Evolutionary conservation across 2,113 vertebrate species (phyloP).

Genomic region (Passerina amoena): DNA sequence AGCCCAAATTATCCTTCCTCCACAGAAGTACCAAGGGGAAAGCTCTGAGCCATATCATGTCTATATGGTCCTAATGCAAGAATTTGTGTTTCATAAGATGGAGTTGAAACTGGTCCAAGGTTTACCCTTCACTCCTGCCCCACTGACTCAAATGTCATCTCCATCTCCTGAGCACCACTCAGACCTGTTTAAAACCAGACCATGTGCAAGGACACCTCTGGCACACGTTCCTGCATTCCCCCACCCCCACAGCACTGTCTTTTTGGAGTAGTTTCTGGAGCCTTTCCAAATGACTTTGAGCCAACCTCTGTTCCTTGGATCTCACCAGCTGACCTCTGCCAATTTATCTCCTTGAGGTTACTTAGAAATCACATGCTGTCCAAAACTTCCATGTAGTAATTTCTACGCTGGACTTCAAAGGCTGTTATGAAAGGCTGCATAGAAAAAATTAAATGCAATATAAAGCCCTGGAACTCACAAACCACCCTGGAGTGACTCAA

Average conservation of each 20-base stretch:
- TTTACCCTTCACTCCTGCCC: neutral
- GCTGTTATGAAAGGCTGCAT: neutral
- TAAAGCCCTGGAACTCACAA: neutral
- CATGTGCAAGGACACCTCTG: neutral
- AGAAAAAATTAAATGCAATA: neutral
- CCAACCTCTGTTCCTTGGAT: neutral
- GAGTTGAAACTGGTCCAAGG: neutral
- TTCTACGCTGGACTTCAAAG: neutral
- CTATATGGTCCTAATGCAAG: neutral
- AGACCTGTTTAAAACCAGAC: neutral
- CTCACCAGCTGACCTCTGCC: neutral
- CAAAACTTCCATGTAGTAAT: neutral
- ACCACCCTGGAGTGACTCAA: neutral
- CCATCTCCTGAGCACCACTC: neutral
- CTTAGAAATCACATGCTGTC: neutral
- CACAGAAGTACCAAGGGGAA: neutral
- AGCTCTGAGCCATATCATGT: neutral
- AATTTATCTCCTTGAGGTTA: neutral
- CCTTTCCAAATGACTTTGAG: neutral
- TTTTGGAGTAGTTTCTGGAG: neutral
- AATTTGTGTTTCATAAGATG: neutral
- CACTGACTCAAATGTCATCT: neutral
- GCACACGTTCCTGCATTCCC: neutral
- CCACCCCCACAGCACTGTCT: neutral
- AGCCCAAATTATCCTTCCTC: neutral